Evolutionary conservation across 2,888 invertebrate species (phyloP).

Genomic region (Aleiodes alternator): DNA sequence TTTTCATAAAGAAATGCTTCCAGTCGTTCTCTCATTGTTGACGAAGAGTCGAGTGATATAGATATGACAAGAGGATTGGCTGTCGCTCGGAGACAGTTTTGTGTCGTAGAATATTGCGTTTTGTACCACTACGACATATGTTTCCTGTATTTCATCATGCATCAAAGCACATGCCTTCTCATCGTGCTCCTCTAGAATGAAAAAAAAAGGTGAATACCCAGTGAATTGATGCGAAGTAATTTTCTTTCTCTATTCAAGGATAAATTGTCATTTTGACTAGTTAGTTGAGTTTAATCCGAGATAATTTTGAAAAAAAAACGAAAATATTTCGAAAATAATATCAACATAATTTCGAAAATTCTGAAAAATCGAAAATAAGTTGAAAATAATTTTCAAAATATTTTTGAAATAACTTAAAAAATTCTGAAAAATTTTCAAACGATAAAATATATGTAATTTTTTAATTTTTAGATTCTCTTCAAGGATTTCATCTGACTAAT

Average conservation of each 20-base stretch:
- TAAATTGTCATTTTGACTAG: not conserved
- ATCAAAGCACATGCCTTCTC: not conserved
- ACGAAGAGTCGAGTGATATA: too few species aligned
- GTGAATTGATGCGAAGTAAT: conserved; percentile 47
- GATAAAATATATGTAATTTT: not conserved
- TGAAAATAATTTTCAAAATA: too few species aligned
- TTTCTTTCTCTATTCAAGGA: conserved; percentile 19
- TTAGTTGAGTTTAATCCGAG: too few species aligned
- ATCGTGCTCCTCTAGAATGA: not conserved
- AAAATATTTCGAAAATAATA: too few species aligned
- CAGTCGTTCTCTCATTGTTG: too few species aligned
- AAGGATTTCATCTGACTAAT: conserved; percentile 27
- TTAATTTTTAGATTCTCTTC: not conserved
- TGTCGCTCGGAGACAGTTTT: conserved; percentile 47
- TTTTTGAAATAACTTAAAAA: too few species aligned
- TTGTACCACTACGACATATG: conserved; percentile 57
- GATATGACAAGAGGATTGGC: too few species aligned
- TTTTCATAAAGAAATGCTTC: too few species aligned
- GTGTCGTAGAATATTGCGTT: conserved; percentile 59
- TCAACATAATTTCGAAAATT: too few species aligned
- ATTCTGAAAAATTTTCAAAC: not conserved
- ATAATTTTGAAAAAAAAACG: too few species aligned
- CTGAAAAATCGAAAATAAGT: too few species aligned
- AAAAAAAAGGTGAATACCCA: not conserved
- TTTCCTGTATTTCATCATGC: conserved; percentile 8